These are phyloP conservation scores for Paratrypauchen microcephalus DNA, from an alignment of 2,797 vertebrate genomes.

Conservation along the genomic window DNA sequence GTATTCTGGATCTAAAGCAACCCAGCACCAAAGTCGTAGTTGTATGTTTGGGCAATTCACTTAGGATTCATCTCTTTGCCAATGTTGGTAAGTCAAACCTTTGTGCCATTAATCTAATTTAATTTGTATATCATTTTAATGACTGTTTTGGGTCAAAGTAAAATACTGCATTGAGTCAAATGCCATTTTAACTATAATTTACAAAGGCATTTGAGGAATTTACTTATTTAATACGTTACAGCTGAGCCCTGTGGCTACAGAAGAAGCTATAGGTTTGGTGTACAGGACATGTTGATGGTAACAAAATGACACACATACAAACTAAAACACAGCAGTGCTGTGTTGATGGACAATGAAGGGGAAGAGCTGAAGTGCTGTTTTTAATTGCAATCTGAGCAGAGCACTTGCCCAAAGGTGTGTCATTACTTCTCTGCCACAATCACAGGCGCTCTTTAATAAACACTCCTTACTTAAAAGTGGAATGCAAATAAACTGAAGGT, in stretches of 20 bases:
- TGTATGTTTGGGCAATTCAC: neutral
- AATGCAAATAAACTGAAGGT: slow-evolving; percentile 76
- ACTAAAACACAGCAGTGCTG: slow-evolving; percentile 12
- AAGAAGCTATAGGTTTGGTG: no score
- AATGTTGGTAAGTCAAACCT: no score
- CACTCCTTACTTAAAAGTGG: slow-evolving; percentile 66
- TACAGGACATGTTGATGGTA: neutral
- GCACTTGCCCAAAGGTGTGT: slow-evolving; percentile 69
- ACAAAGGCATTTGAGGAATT: no score
- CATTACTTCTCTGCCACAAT: slow-evolving; percentile 73
- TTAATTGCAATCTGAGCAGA: slow-evolving; percentile 66
- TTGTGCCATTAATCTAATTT: no score
- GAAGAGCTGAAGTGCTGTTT: slow-evolving; percentile 58
- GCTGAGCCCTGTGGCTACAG: no score
- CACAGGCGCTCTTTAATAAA: slow-evolving; percentile 68
- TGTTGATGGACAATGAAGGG: slow-evolving; percentile 29
- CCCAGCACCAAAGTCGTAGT: neutral
- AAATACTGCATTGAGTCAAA: no score
- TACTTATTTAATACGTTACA: no score
- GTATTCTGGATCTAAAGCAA: neutral
- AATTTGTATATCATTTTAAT: no score
- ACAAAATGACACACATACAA: slow-evolving; percentile 38
- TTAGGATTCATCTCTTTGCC: neutral
- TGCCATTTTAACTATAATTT: no score
- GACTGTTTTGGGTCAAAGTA: no score